phyloP scores from a whole-genome alignment of 2,113 vertebrate genomes.

The Oncorhynchus kisutch region DNA sequence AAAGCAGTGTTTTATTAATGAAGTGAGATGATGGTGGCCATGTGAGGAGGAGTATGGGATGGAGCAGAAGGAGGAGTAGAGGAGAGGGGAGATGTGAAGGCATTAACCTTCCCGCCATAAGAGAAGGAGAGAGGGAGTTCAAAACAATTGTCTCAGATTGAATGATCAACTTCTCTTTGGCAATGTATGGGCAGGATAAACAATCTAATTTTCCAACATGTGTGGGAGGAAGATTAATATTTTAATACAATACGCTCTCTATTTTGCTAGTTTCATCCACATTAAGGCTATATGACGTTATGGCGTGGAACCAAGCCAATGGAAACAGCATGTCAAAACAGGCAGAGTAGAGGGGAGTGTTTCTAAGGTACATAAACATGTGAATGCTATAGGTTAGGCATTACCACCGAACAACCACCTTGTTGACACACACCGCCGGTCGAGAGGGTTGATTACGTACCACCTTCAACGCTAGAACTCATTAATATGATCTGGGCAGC shows the following conservation, averaged over 20 bases:
- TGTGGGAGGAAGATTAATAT: too few species aligned
- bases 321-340: too few species aligned
- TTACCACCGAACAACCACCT: too few species aligned
- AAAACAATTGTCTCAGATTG: not conserved
- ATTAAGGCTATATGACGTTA: too few species aligned
- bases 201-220: too few species aligned
- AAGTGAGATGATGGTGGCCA: not conserved
- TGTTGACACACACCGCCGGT: conserved; percentile 13
- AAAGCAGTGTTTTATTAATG: conserved; percentile 11
- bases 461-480: conserved; percentile 13
- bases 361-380: too few species aligned
- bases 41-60: not conserved
- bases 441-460: conserved; percentile 10
- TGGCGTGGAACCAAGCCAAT: too few species aligned
- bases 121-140: not conserved
- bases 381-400: too few species aligned
- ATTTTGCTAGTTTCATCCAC: too few species aligned
- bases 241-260: too few species aligned
- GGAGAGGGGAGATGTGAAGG: not conserved
- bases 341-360: too few species aligned
- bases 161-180: not conserved
- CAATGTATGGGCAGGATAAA: not conserved
- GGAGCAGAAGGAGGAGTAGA: not conserved
- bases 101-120: not conserved
- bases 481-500: conserved; percentile 44